Evolutionary conservation across 2,888 invertebrate genomes (phyloP), one percentile per base, ranked within the genome.

Genomic region (Rhagium mordax): DNA sequence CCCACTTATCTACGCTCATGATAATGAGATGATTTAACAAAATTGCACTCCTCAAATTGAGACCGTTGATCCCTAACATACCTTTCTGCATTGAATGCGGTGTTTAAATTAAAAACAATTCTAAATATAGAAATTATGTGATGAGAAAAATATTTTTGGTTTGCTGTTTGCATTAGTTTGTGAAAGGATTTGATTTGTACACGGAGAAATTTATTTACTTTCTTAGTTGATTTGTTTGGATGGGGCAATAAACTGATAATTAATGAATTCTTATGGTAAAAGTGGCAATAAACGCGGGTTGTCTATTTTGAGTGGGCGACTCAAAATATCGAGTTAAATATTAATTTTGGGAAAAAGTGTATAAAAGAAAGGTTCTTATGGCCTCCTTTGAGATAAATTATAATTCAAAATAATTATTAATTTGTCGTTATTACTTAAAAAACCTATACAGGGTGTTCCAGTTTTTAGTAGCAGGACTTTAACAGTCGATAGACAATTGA

Each of bases 61-160:
- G 67, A 67, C 13, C 67, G 21, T 57, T 67, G 57, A 67, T 67
- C 65, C 18, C n/a, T 47, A 47, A 41, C 20, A 20, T 21, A 29
- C 15, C 24, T 33, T 53, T n/a, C 18, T 29, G 13, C 33, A 33
- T 33, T 16, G 29, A 6, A 13, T 53, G 57, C 8, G n/a, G 6
- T 24, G 15, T 47, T n/a, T 33, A 67, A 3, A 41, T 55, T 67
- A 67, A 67, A 57, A 57, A 20, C 29, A 41, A n/a, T 33, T 67
- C 67, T 67, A 67, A 57, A 67, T 41, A 57, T 67, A 67, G 67
- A 57, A 7, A 55, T 67, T 67, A 67, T 33, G 65, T 21, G 7
- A 67, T 47, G 21, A 13, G 33, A 24, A 47, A 47, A 47, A 57
- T 57, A 67, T 67, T 55, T 24, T 16, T 24, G 57, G 29, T 5